Evolutionary conservation across 2,797 vertebrate species (phyloP).

Genomic region (Gallirallus australis): DNA sequence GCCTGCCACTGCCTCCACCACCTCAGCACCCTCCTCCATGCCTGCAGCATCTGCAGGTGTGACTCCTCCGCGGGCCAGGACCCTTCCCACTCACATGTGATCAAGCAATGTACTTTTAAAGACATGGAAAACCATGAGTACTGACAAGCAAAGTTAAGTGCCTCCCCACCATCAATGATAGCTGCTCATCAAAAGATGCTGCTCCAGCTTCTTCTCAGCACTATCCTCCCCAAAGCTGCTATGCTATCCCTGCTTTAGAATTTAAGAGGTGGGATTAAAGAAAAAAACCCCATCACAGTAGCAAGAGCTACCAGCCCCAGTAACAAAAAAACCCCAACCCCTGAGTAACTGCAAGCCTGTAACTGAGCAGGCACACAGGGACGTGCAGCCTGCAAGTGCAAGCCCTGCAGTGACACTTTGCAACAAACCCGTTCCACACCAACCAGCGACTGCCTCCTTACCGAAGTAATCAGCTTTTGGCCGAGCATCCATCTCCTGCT

Average conservation of each 20-base stretch:
- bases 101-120: not conserved
- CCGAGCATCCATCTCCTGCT: slow-evolving; percentile 93
- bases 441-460: slow-evolving; percentile 64
- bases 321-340: not conserved
- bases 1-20: no score
- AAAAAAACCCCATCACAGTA: not conserved
- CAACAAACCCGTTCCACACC: not conserved
- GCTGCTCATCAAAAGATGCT: not conserved
- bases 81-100: not conserved
- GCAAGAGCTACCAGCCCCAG: not conserved
- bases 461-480: slow-evolving; percentile 95
- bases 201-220: not conserved
- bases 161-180: not conserved
- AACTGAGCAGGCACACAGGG: not conserved
- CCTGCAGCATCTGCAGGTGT: accelerated
- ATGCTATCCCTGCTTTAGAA: not conserved
- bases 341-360: not conserved
- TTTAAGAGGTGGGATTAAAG: not conserved
- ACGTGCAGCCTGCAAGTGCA: not conserved
- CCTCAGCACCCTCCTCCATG: not conserved
- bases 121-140: not conserved
- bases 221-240: not conserved
- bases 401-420: not conserved
- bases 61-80: not conserved
- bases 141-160: not conserved